A percentile compares a stretch with the other conserved stretches of the same genome.
These are phyloP conservation scores for Anarhynchus alexandrinus DNA, from an alignment of 2,113 vertebrate species.

Conservation along the genomic window DNA sequence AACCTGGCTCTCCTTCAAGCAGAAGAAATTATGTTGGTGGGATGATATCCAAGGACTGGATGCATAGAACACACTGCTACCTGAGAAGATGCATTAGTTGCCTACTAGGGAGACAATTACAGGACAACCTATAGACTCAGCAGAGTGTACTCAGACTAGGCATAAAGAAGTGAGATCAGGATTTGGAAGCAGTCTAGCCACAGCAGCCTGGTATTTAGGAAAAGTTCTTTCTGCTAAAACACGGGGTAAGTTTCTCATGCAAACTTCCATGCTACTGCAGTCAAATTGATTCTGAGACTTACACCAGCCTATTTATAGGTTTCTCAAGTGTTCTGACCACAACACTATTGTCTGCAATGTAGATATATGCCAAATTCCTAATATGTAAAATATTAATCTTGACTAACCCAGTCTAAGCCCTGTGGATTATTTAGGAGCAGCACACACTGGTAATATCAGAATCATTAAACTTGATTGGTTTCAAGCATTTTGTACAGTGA, in stretches of 20 bases:
- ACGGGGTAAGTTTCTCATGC: background rate
- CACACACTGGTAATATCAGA: background rate
- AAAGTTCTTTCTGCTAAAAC: background rate
- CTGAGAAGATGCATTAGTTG: background rate
- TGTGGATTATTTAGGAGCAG: background rate
- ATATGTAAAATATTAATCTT: background rate
- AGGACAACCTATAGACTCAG: background rate
- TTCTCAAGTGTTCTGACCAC: background rate
- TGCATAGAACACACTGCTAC: background rate
- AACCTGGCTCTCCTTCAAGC: background rate
- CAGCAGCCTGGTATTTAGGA: background rate
- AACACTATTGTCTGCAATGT: background rate
- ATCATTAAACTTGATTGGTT: background rate
- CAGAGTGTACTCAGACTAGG: background rate
- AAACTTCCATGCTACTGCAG: background rate
- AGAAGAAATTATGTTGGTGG: background rate
- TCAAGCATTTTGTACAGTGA: background rate
- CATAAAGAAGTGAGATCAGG: background rate
- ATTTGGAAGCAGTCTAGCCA: background rate
- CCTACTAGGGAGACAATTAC: background rate
- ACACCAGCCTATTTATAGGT: background rate
- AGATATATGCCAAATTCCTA: background rate
- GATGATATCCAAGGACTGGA: background rate
- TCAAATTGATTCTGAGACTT: background rate
- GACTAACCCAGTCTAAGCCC: background rate